Evolutionary conservation across 2,797 vertebrate genomes (phyloP), one percentile per base, ranked within the genome.

Genomic region (Periophthalmus magnuspinnatus): DNA sequence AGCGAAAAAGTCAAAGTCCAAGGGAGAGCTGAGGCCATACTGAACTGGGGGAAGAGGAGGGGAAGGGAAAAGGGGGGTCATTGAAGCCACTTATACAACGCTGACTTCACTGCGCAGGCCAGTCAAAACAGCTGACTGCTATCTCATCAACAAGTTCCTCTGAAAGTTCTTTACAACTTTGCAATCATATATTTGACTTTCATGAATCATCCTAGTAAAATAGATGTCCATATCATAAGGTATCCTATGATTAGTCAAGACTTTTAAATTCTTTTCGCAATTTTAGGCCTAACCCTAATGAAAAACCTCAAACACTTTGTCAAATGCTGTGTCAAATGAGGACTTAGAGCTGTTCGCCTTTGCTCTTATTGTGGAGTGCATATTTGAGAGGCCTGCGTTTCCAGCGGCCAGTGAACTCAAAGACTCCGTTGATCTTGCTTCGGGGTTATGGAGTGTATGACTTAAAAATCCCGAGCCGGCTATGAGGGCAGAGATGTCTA

Each of bases 1-100:
- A 65, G 70, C 78, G 60, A 68, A 47, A 41, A 69, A 85, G 88
- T 86, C 87, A 87, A 90, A 92, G 89, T 89, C 81, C 75, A 81
- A 36, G 67, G 55, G 79, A 76, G 72, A 65, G 71, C 72, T 79
- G 50, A 14, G 68, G 55, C 63, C 11, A 57, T 54, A 10, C 13
- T 47, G 6, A 55, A 3, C 19, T 0, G 32, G 58, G 48, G 48
- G 7, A 8, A 45, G 38, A 13, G 52, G 59, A 16, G 0, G 54
- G 61, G 74, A 48, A 34, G 14, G 52, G 64, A 73, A 52, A 32
- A 14, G 11, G 57, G 1, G 65, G 76, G 74, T 74, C 72, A 67
- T 24, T 33, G 76, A 72, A 80, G 70, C 14, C 63, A 6, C 69
- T 87, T 83, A 78, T 71, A 79, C 81, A 85, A 82, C 74, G 36